These are phyloP conservation scores for Rhabdomys dilectus DNA, from an alignment of 2,113 vertebrate species.

Conservation along the genomic window DNA sequence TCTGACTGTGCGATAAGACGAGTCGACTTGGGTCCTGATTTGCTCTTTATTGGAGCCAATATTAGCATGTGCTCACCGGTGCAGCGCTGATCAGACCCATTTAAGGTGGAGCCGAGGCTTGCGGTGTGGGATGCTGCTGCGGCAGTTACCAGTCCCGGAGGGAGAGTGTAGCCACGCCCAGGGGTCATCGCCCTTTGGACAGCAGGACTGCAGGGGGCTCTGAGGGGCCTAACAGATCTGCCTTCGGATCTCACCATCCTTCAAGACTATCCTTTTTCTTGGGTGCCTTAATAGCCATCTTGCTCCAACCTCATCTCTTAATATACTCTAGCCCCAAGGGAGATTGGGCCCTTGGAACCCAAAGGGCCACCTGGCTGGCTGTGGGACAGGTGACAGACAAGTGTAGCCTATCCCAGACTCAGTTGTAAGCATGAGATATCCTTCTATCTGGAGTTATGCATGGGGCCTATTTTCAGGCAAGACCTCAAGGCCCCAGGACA, in stretches of 20 bases:
- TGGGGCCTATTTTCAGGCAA: background rate
- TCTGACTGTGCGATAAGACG: constrained; percentile 93
- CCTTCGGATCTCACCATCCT: background rate
- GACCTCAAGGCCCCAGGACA: background rate
- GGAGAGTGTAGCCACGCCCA: background rate
- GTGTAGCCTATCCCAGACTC: background rate
- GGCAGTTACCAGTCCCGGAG: accelerated
- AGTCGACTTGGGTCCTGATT: constrained; percentile 91
- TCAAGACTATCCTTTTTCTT: background rate
- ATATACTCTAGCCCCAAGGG: background rate
- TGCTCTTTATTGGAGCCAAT: constrained; percentile 94
- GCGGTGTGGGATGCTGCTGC: background rate
- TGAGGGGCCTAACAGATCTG: accelerated
- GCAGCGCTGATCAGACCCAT: constrained; percentile 88
- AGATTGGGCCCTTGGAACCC: background rate
- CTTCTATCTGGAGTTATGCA: background rate
- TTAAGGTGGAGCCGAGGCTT: constrained; percentile 92
- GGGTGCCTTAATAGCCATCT: background rate
- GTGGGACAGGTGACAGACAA: background rate
- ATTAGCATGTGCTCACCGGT: constrained; percentile 90
- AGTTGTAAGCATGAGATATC: background rate
- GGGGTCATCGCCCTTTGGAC: background rate
- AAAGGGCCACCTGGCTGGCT: background rate
- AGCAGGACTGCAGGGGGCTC: background rate
- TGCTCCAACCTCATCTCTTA: background rate